phyloP scores from a whole-genome alignment of 2,888 invertebrate genomes.

The Caenorhabditis macrosperma region DNA sequence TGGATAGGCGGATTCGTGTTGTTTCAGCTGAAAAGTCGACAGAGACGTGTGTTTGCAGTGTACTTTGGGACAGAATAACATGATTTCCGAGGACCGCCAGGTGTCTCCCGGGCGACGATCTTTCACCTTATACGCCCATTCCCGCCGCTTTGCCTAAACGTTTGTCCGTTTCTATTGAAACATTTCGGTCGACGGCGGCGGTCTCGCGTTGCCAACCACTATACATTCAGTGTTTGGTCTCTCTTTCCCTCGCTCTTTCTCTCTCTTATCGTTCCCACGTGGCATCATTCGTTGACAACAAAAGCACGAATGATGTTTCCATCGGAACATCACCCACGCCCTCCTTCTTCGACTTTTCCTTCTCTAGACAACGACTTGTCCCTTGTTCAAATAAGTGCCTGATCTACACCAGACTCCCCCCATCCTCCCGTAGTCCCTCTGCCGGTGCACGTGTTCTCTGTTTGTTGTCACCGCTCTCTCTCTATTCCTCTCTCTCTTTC shows the following conservation, averaged over 20 bases:
- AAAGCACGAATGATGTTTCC: background rate
- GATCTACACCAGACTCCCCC: constrained; percentile 24
- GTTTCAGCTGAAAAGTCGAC: too few species aligned
- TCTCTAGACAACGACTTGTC: background rate
- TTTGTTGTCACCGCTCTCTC: constrained; percentile 34
- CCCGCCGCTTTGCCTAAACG: too few species aligned
- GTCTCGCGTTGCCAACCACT: background rate
- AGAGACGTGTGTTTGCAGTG: too few species aligned
- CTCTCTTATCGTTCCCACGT: constrained; percentile 18
- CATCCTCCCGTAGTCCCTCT: constrained; percentile 8
- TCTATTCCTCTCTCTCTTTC: background rate
- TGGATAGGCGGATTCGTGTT: too few species aligned
- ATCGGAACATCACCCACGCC: background rate
- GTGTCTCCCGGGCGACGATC: too few species aligned
- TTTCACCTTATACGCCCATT: background rate
- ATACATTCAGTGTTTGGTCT: constrained; percentile 23
- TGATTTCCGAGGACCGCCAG: too few species aligned
- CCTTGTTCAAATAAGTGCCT: constrained; percentile 21
- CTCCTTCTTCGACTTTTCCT: constrained; percentile 2
- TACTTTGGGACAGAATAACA: too few species aligned
- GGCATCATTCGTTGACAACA: background rate
- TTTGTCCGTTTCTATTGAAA: constrained; percentile 23
- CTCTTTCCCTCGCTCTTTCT: background rate
- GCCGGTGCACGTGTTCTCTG: constrained; percentile 25
- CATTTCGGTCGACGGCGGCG: constrained; percentile 11